Conservation (phyloP, 2,113 vertebrate genomes). For the Entelurus aequoreus region DNA sequence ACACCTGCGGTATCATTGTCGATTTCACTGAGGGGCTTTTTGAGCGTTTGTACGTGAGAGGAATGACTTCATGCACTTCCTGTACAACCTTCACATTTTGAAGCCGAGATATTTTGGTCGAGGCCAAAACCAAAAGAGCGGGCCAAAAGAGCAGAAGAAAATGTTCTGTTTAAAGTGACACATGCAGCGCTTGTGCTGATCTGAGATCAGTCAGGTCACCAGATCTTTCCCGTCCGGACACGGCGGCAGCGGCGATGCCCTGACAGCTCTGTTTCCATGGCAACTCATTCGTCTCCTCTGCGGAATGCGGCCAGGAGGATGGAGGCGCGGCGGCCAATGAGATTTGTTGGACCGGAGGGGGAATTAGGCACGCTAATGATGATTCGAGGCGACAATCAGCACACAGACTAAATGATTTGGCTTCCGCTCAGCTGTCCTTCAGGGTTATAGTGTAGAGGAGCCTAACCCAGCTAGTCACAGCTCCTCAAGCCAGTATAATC, state of each 20-base stretch:
- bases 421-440: background rate
- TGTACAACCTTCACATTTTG: too few relatives aligned
- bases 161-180: conserved; percentile 38
- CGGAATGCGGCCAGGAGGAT: conserved; percentile 32
- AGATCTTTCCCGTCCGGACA: conserved; percentile 57
- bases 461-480: too few relatives aligned
- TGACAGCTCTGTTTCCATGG: conserved; percentile 68
- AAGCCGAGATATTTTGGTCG: background rate
- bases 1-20: too few relatives aligned
- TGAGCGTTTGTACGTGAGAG: too few relatives aligned
- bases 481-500: too few relatives aligned
- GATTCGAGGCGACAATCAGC: conserved; percentile 39
- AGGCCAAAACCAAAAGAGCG: background rate
- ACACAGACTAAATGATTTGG: conserved; percentile 6
- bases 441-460: background rate
- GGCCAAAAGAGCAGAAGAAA: too few relatives aligned
- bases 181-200: conserved; percentile 40
- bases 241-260: conserved; percentile 50
- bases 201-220: conserved; percentile 61
- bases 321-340: conserved; percentile 31
- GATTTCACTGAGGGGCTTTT: too few relatives aligned
- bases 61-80: too few relatives aligned
- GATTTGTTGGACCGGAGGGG: conserved; percentile 31
- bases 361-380: conserved; percentile 62
- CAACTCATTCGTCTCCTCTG: conserved; percentile 52